Conservation (phyloP, 2,888 invertebrate species). For the Leptinotarsa haldemani region DNA sequence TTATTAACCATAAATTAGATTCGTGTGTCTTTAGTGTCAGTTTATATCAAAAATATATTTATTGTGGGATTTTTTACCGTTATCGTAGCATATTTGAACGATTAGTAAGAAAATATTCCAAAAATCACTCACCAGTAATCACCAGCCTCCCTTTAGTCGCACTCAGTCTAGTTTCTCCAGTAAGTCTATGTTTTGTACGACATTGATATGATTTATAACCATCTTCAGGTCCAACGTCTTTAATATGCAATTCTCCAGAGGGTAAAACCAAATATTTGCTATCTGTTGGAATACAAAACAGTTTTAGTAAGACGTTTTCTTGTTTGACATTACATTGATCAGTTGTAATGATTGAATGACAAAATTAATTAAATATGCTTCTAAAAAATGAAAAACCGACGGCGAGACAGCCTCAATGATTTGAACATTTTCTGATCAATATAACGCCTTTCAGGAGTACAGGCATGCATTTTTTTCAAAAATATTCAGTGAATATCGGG, state of each 20-base stretch:
- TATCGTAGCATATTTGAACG: constrained; percentile 42
- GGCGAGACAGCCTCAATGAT: not conserved
- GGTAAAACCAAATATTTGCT: constrained; percentile 95
- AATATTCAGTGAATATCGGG: not conserved
- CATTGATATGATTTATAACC: constrained; percentile 95
- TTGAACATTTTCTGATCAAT: not conserved
- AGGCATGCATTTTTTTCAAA: not conserved
- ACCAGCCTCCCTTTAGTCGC: constrained; percentile 94
- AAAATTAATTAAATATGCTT: not conserved
- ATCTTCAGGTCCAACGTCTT: constrained; percentile 94
- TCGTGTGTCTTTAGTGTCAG: too few relatives aligned
- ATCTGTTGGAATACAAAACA: constrained; percentile 71
- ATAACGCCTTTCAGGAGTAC: constrained; percentile 11
- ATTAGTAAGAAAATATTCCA: constrained; percentile 16
- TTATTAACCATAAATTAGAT: too few relatives aligned
- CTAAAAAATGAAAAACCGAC: not conserved
- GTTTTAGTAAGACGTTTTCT: not conserved
- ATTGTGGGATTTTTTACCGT: constrained; percentile 18
- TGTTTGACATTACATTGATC: constrained; percentile 22
- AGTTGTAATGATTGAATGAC: not conserved
- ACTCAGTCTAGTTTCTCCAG: constrained; percentile 91
- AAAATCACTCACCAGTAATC: constrained; percentile 87
- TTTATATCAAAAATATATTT: too few relatives aligned
- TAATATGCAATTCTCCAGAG: constrained; percentile 94
- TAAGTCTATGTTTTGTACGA: constrained; percentile 91